Conservation (phyloP, 2,113 vertebrate genomes). For the Osmerus eperlanus region DNA sequence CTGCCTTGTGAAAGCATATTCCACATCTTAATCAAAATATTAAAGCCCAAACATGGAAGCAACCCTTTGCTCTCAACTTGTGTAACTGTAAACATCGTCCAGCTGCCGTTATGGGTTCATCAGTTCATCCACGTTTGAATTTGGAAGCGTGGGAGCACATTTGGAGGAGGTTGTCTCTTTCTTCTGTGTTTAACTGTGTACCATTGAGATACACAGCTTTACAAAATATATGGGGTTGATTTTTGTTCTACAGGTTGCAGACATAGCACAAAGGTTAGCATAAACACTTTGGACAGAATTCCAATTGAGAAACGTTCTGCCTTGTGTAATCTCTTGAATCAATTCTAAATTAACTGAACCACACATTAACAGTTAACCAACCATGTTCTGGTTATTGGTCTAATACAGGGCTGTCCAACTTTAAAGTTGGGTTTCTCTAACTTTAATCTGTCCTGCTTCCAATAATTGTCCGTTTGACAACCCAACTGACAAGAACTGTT, state of each 20-base stretch:
- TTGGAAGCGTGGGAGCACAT: constrained; percentile 35
- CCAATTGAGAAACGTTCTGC: too few relatives aligned
- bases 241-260: background rate
- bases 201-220: background rate
- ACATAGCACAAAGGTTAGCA: too few relatives aligned
- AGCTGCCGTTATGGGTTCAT: constrained; percentile 39
- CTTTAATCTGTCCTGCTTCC: too few relatives aligned
- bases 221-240: background rate
- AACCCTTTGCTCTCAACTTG: constrained; percentile 18
- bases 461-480: too few relatives aligned
- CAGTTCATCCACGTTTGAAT: constrained; percentile 25
- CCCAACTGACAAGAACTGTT: too few relatives aligned
- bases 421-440: too few relatives aligned
- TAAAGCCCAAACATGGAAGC: background rate
- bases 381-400: constrained; percentile 10
- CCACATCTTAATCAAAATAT: constrained; percentile 10
- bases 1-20: background rate
- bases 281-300: too few relatives aligned
- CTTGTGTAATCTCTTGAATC: too few relatives aligned
- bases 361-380: too few relatives aligned
- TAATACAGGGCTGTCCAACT: constrained; percentile 12
- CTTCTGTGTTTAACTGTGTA: background rate
- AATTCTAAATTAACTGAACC: too few relatives aligned
- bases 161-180: constrained; percentile 21
- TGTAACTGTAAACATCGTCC: constrained; percentile 37